A percentile compares a stretch with the other conserved stretches of the same genome.
These are phyloP conservation scores for Spinus olivaceus DNA, from an alignment of 2,797 vertebrate genomes.

Conservation along the genomic window DNA sequence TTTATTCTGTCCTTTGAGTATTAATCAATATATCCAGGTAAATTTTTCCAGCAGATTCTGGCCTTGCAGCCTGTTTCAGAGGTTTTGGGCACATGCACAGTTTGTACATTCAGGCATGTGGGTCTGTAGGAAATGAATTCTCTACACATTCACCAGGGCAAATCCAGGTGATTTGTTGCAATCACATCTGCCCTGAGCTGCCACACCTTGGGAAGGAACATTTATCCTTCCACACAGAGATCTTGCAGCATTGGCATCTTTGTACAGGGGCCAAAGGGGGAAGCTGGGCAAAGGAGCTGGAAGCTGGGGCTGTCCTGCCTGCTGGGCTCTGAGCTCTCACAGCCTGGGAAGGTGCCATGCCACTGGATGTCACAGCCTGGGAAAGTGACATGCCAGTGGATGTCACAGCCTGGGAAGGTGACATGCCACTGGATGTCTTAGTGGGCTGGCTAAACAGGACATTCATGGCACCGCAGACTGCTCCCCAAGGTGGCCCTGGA, in stretches of 20 bases:
- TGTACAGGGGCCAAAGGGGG: not conserved
- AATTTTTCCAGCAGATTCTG: not conserved
- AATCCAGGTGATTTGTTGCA: not conserved
- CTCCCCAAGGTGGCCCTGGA: not conserved
- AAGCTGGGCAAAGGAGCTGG: not conserved
- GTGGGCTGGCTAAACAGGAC: not conserved
- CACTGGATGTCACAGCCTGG: not conserved
- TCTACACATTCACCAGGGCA: not conserved
- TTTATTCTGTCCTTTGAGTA: not conserved
- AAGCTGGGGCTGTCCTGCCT: not conserved
- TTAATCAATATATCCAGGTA: not conserved
- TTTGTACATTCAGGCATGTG: not conserved
- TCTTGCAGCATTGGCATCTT: fast-evolving
- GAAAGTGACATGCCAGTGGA: not conserved
- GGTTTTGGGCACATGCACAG: not conserved
- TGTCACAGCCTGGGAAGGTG: not conserved
- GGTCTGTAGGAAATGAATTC: not conserved
- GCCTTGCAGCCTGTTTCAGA: not conserved
- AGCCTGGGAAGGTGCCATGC: not conserved
- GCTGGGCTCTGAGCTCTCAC: not conserved
- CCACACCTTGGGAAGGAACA: not conserved
- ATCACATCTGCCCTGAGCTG: not conserved
- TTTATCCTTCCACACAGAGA: not conserved
- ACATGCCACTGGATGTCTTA: not conserved
- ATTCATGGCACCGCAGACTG: not conserved